Evolutionary conservation across 2,888 invertebrate genomes (phyloP).

Genomic region (Eristalis intricaria): DNA sequence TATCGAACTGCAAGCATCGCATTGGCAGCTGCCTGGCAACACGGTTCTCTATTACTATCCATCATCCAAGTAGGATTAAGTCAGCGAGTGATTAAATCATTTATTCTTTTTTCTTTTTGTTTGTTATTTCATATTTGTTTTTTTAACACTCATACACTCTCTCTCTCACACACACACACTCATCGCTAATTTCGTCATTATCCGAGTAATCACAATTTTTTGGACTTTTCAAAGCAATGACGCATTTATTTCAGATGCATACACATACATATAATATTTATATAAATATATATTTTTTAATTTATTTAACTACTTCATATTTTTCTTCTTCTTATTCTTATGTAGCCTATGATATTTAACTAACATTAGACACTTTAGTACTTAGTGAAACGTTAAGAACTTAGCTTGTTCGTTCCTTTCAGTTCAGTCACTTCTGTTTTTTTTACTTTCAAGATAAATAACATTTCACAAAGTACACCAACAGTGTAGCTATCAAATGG

Average conservation of each 20-base stretch:
- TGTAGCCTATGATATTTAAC: slow-evolving; percentile 34
- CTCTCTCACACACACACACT: background rate
- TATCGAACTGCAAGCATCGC: slow-evolving; percentile 94
- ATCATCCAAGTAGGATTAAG: slow-evolving; percentile 82
- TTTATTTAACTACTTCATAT: slow-evolving; percentile 34
- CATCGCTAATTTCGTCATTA: slow-evolving; percentile 17
- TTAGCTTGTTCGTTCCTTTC: slow-evolving; percentile 12
- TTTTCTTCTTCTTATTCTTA: background rate
- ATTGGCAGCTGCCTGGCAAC: slow-evolving; percentile 94
- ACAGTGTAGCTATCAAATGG: slow-evolving; percentile 10
- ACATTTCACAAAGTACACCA: slow-evolving; percentile 59
- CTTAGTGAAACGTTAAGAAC: slow-evolving; percentile 44
- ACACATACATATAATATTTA: slow-evolving; percentile 46
- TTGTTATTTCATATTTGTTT: background rate
- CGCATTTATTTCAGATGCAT: slow-evolving; percentile 69
- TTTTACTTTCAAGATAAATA: slow-evolving; percentile 21
- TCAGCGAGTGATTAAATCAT: background rate
- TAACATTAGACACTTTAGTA: slow-evolving; percentile 41
- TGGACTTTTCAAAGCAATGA: slow-evolving; percentile 58
- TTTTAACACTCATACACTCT: background rate
- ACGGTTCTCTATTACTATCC: slow-evolving; percentile 95
- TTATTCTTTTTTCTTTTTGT: slow-evolving; percentile 21
- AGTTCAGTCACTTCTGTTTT: background rate
- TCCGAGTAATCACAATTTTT: slow-evolving; percentile 37
- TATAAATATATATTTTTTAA: slow-evolving; percentile 21